Evolutionary conservation across 1,140 invertebrate genomes (phyloP), one percentile per base, ranked within the genome.

Genomic region (Acromyrmex echinatior): DNA sequence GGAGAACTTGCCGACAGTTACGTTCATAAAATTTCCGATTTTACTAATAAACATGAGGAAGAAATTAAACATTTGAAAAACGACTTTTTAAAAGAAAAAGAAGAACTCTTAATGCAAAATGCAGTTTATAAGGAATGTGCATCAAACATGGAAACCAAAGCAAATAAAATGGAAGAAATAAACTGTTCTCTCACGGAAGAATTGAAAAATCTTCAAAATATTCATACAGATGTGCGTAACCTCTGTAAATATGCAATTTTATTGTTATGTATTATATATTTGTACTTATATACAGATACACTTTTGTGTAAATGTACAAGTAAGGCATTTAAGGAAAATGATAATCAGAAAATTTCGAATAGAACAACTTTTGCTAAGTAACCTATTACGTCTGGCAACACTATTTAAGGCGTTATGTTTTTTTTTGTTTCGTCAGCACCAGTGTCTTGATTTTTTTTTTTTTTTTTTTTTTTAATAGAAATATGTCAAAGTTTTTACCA

Each of bases 111-210:
- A 68, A 86, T 89, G 18, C 82, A 93, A 82, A 88, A 92, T 9
- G 81, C 93, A 28, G 39, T 62, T 5, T 91, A 93, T 68, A 87
- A 86, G 21, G 18, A 63, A 2, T 66, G 73, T 9, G 89, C 88
- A 71, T 63, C 86, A 18, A 86, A 92, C 66, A 78, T 91, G 76
- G 87, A 94, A 35, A 79, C 70, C 0, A 91, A 93, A 63, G 77
- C 91, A 14, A 78, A 90, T 51, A 89, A 94, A 63, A n/a, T 82
- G 12, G 74, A 81, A 1, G 88, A 91, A 71, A 88, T 68, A 21
- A 92, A 92, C 56, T 58, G n/a, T 45, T 92, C 91, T 51, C 76
- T 93, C n/a, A 85, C 66, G 4, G 53, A 92, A 70, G 91, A 93
- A 87, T 70, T 93, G 25, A 62, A 90, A n/a, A 86, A 93, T 68